These are phyloP conservation scores for Idaea dimidiata DNA, from an alignment of 2,888 invertebrate genomes.

Conservation along the genomic window DNA sequence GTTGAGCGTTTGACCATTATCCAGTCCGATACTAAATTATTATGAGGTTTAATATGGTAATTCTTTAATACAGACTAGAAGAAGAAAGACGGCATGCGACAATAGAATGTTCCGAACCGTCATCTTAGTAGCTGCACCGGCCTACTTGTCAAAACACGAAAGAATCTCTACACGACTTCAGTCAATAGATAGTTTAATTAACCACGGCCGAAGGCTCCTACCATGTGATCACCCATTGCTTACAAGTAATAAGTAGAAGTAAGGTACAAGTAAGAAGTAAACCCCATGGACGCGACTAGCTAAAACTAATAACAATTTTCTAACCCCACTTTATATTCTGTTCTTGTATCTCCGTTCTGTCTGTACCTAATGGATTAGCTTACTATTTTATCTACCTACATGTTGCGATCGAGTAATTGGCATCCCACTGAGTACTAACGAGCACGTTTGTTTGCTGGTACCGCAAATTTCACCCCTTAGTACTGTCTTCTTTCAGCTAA, in stretches of 20 bases:
- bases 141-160: neutral
- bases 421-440: conserved; percentile 65
- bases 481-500: conserved; percentile 1
- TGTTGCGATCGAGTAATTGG: conserved; percentile 62
- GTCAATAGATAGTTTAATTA: neutral
- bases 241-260: no score
- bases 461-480: conserved; percentile 42
- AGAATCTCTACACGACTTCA: neutral
- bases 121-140: neutral
- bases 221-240: no score
- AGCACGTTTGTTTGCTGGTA: conserved; percentile 65
- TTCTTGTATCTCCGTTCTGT: neutral
- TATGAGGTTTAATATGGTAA: no score
- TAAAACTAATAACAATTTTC: neutral
- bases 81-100: no score
- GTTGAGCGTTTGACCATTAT: no score
- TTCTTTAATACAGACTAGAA: no score
- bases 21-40: no score
- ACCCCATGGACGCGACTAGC: no score
- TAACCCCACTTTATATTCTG: neutral
- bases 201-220: no score
- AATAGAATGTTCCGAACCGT: neutral
- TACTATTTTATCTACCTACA: conserved; percentile 37
- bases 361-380: conserved; percentile 6
- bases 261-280: no score